Conservation (phyloP, 2,113 vertebrate species). For the Pomatostomus ruficeps region DNA sequence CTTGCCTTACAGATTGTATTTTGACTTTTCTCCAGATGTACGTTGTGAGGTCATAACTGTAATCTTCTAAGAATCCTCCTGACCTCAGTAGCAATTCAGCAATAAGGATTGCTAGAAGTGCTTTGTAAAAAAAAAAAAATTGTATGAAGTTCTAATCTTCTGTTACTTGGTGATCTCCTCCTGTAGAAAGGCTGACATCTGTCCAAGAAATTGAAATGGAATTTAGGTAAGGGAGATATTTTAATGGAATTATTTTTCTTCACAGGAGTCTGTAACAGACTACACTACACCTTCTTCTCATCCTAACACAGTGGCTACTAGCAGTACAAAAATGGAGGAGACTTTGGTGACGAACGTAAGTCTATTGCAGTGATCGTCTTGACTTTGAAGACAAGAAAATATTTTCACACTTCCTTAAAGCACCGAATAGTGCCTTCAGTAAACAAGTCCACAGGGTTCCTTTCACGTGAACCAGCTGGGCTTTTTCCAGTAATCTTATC, state of each 20-base stretch:
- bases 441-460: not conserved
- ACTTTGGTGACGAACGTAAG: constrained; percentile 93
- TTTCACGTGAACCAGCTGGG: not conserved
- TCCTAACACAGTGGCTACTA: constrained; percentile 88
- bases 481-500: not conserved
- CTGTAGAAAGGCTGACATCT: not conserved
- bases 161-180: not conserved
- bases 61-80: not conserved
- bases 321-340: constrained; percentile 91
- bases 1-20: not conserved
- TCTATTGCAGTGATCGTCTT: constrained; percentile 52
- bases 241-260: constrained; percentile 63
- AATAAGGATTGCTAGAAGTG: not conserved
- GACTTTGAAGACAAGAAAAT: constrained; percentile 55
- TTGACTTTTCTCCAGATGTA: not conserved
- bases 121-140: not conserved
- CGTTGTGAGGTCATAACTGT: not conserved
- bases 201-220: not conserved
- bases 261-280: constrained; percentile 94
- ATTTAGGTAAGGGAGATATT: constrained; percentile 46
- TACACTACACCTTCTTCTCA: constrained; percentile 94
- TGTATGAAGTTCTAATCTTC: not conserved
- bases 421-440: constrained; percentile 7
- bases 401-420: not conserved
- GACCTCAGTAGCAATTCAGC: not conserved